These are phyloP conservation scores for Meleagris gallopavo DNA, from an alignment of 2,113 vertebrate species.

Conservation along the genomic window DNA sequence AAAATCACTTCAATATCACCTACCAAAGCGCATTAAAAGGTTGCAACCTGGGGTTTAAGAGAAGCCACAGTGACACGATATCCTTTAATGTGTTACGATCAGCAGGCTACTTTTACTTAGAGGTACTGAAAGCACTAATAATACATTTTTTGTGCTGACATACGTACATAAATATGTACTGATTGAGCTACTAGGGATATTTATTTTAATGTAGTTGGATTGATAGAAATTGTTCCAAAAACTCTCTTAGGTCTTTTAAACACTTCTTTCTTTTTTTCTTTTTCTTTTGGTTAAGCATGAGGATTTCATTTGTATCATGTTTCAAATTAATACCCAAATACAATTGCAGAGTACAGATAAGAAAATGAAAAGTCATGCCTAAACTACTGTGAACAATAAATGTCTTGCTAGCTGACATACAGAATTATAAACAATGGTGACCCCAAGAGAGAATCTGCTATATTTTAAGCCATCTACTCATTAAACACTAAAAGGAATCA, in stretches of 20 bases:
- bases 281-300: neutral
- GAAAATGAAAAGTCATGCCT: neutral
- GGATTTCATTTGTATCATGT: neutral
- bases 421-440: neutral
- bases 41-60: neutral
- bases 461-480: neutral
- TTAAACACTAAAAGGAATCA: neutral
- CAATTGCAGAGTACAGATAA: neutral
- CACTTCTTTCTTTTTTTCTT: neutral
- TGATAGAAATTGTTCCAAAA: neutral
- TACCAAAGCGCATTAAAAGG: neutral
- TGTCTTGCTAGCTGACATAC: neutral
- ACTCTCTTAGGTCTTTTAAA: neutral
- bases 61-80: neutral
- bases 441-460: neutral
- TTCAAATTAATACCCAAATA: neutral
- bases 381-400: neutral
- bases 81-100: neutral
- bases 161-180: accelerated
- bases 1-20: neutral
- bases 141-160: neutral
- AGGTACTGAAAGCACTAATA: neutral
- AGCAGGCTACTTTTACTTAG: neutral
- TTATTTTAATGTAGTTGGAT: neutral
- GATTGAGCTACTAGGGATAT: neutral